Percentiles rank a stretch among this genome's conserved stretches.
phyloP scores from a whole-genome alignment of 2,113 vertebrate genomes.

The Barbus barbus region DNA sequence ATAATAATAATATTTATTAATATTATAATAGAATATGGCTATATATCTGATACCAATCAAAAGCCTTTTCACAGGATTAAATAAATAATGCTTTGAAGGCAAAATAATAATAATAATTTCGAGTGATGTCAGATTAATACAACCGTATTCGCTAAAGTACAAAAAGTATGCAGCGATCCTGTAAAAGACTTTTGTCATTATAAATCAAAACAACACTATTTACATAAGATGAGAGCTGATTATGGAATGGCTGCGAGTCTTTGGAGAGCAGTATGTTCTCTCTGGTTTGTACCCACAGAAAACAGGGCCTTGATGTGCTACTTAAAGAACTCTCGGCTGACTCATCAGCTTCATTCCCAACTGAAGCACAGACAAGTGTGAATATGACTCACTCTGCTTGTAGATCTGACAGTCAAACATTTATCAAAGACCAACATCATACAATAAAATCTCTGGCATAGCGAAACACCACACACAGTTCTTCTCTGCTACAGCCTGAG shows the following conservation, averaged over 20 bases:
- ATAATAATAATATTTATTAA: too few relatives aligned
- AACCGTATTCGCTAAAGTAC: neutral
- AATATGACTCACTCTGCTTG: conserved; percentile 52
- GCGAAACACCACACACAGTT: neutral
- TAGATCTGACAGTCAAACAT: conserved; percentile 47
- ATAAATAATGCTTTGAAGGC: too few relatives aligned
- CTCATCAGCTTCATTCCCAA: conserved; percentile 47
- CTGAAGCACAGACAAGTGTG: conserved; percentile 47
- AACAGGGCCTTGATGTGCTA: conserved; percentile 44
- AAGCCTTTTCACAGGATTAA: too few relatives aligned
- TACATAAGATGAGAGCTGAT: conserved; percentile 25
- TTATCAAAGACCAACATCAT: conserved; percentile 47
- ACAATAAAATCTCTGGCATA: conserved; percentile 6
- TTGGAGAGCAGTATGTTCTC: conserved; percentile 12
- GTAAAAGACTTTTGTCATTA: neutral
- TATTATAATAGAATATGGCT: too few relatives aligned
- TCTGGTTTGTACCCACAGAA: conserved; percentile 38
- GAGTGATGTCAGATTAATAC: neutral
- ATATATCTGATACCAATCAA: too few relatives aligned
- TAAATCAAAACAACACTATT: conserved; percentile 23
- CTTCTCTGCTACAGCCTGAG: neutral
- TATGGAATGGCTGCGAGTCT: neutral
- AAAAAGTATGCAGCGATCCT: neutral
- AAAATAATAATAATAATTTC: neutral
- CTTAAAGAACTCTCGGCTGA: conserved; percentile 38